These are phyloP conservation scores for Petrophora chlorosata DNA, from an alignment of 2,888 invertebrate genomes.

Conservation along the genomic window DNA sequence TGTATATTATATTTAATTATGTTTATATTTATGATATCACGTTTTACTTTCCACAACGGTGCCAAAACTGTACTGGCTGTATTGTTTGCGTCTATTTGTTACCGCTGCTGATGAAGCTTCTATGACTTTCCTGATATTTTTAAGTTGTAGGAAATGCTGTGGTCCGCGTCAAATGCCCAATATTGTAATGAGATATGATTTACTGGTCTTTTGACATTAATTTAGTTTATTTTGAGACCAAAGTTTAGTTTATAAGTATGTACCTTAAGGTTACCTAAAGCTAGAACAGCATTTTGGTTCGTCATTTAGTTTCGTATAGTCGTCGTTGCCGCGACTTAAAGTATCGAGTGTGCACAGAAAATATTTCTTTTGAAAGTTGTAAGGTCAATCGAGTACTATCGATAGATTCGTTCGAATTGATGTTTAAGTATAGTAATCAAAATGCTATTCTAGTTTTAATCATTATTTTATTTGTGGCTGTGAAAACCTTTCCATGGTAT, in stretches of 20 bases:
- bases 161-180: neutral
- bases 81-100: slow-evolving; percentile 5
- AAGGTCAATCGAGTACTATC: too few species aligned
- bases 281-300: slow-evolving; percentile 8
- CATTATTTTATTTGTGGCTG: slow-evolving; percentile 45
- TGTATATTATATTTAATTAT: slow-evolving; percentile 25
- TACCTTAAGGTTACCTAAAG: neutral
- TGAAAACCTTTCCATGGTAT: slow-evolving; percentile 45
- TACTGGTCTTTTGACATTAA: neutral
- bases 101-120: neutral
- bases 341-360: too few species aligned
- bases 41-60: slow-evolving; percentile 40
- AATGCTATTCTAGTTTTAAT: slow-evolving; percentile 19
- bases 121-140: neutral
- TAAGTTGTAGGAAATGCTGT: neutral
- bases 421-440: neutral
- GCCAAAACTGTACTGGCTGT: slow-evolving; percentile 49
- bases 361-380: too few species aligned
- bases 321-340: too few species aligned
- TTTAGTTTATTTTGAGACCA: neutral
- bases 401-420: too few species aligned
- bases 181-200: neutral
- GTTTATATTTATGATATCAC: slow-evolving; percentile 23
- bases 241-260: slow-evolving; percentile 5
- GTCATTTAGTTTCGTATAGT: too few species aligned